Evolutionary conservation across 2,888 invertebrate genomes (phyloP).

Genomic region (Ennomos erosarius): DNA sequence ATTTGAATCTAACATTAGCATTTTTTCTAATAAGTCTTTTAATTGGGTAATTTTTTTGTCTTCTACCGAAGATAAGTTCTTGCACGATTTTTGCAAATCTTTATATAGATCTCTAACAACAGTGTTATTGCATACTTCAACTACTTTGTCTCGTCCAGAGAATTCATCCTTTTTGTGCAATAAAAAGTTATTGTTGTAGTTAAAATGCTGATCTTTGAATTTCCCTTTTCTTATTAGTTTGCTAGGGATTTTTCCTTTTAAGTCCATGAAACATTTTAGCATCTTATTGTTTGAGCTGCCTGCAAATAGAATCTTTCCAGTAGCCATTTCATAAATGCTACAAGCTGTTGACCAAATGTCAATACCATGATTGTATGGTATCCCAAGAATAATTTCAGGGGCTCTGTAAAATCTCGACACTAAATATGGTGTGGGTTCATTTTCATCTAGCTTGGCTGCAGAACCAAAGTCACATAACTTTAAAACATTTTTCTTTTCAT

Average conservation of each 20-base stretch:
- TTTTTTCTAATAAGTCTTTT: constrained; percentile 96
- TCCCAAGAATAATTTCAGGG: constrained; percentile 99
- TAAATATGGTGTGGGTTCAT: constrained; percentile 98
- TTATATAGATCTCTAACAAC: constrained; percentile 92
- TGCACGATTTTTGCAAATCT: constrained; percentile 93
- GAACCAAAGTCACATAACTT: constrained; percentile 99
- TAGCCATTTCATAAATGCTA: constrained; percentile 98
- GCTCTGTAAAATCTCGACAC: constrained; percentile 99
- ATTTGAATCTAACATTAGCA: constrained; percentile 94
- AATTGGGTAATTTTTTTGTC: constrained; percentile 95
- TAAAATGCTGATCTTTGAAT: constrained; percentile 99
- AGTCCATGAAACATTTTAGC: constrained; percentile 99
- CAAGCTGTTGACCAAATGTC: constrained; percentile 99
- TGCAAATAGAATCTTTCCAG: constrained; percentile 98
- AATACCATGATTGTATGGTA: constrained; percentile 97
- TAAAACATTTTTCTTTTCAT: constrained; percentile 97
- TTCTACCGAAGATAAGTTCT: constrained; percentile 92
- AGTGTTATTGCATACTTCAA: constrained; percentile 94
- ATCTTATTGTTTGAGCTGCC: constrained; percentile 99
- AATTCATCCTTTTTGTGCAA: constrained; percentile 99
- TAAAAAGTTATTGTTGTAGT: constrained; percentile 97
- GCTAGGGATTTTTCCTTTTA: constrained; percentile 98
- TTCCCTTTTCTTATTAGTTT: constrained; percentile 96
- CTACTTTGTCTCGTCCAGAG: constrained; percentile 98
- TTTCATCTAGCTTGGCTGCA: constrained; percentile 95